Percentiles rank a stretch among this genome's conserved stretches.
Evolutionary conservation across 2,888 invertebrate genomes (phyloP).

Genomic region (Saturnia pavonia): DNA sequence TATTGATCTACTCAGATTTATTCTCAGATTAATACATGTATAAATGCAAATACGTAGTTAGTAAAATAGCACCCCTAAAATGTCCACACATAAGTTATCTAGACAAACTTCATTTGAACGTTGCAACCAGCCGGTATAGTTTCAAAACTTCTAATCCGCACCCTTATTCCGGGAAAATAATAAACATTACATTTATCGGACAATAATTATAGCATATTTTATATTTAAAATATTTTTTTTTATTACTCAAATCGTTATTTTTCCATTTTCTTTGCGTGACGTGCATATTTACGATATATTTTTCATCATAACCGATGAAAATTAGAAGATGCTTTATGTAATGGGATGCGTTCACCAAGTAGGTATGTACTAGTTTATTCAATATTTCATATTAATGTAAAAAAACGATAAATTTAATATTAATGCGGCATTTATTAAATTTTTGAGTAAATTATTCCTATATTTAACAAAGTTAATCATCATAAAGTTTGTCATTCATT

Average conservation of each 20-base stretch:
- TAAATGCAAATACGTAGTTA: background rate
- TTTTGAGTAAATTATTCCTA: background rate
- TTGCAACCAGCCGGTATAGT: slow-evolving; percentile 28
- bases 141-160: slow-evolving; percentile 41
- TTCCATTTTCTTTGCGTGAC: background rate
- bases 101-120: slow-evolving; percentile 37
- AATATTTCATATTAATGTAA: no score
- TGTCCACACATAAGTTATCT: slow-evolving; percentile 29
- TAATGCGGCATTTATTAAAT: background rate
- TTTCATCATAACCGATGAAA: background rate
- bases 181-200: background rate
- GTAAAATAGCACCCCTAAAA: slow-evolving; percentile 3
- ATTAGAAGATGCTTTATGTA: background rate
- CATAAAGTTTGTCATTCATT: no score
- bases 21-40: no score
- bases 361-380: no score
- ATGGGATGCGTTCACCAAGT: background rate
- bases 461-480: background rate
- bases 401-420: background rate
- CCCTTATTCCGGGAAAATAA: slow-evolving; percentile 31
- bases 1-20: background rate
- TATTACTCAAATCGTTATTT: background rate
- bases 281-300: background rate
- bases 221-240: background rate
- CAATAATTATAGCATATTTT: background rate